Base-by-base conservation (phyloP, 1,140 invertebrate species). In the Scaptomyza pallida region DNA sequence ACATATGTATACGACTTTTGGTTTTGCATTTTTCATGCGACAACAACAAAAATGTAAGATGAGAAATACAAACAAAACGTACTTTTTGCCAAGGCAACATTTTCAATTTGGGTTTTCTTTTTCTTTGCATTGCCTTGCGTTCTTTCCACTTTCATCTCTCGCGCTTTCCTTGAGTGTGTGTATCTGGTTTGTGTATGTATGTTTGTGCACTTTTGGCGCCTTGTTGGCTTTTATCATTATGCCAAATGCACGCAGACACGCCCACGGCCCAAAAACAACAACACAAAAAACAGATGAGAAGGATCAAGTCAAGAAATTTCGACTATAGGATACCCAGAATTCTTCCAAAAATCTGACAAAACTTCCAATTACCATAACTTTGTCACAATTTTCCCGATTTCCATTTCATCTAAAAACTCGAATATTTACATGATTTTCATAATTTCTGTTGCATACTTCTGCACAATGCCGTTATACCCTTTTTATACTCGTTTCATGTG, bases 161-260 rank as follows among this genome's bases (percentile, higher is more conserved):
- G 5, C 23, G 23, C 23, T 4, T 6, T 30, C 26, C 9, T 30
- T 30, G 26, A 6, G 26, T 30, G 26, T 30, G 26, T 6, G 26
- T 30, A 8, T n/a, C n/a, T n/a, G n/a, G n/a, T n/a, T n/a, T 30
- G 26, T 30, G 26, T 30, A 8, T 30, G 8, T 30, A 8, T 30
- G 26, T 30, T 1, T 72, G 51, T 67, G 62, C 63, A 59, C 60
- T 72, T 30, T 67, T 60, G 62, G 54, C 69, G 63, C 55, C 55
- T 72, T 59, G 55, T 72, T 72, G 69, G 63, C 60, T 72, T 72
- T 67, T 67, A 72, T 67, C 69, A 72, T 72, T 67, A 60, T 67
- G 63, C 62, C 62, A 72, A 72, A 72, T 72, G 69, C 69, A 72
- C 26, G 26, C 48, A 72, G 62, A 43, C 47, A 67, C 62, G 55